phyloP scores from a whole-genome alignment of 2,797 vertebrate species.

The Champsocephalus esox region DNA sequence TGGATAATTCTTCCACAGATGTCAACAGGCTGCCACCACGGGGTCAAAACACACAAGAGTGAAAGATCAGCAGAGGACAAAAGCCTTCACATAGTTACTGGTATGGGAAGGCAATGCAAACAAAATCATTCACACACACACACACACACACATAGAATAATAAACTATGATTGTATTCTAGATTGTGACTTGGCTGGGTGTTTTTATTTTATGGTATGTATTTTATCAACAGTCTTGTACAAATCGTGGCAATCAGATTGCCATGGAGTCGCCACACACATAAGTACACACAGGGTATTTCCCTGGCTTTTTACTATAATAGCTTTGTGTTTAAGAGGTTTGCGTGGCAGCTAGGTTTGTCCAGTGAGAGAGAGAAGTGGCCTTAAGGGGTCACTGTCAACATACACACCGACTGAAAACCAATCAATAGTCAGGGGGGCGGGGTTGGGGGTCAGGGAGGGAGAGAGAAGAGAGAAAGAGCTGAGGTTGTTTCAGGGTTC shows the following conservation, averaged over 20 bases:
- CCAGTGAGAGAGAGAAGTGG: conserved; percentile 57
- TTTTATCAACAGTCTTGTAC: conserved; percentile 11
- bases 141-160: not conserved
- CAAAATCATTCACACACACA: conserved; percentile 8
- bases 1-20: conserved; percentile 84
- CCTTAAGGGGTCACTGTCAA: conserved; percentile 82
- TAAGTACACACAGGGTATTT: too few relatives aligned
- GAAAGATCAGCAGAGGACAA: conserved; percentile 28
- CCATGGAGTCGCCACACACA: too few relatives aligned
- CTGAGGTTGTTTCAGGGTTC: conserved; percentile 26
- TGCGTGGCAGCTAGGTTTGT: conserved; percentile 30
- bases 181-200: not conserved
- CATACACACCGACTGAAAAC: conserved; percentile 65
- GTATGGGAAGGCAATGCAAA: not conserved
- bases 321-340: conserved; percentile 41
- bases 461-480: conserved; percentile 19
- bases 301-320: conserved; percentile 17
- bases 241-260: too few relatives aligned
- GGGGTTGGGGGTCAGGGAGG: conserved; percentile 29
- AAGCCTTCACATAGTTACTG: conserved; percentile 8
- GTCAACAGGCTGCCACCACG: conserved; percentile 83
- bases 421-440: conserved; percentile 60
- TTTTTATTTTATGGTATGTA: not conserved
- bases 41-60: conserved; percentile 74
- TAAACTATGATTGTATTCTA: not conserved